Conservation (phyloP, 2,797 vertebrate species). For the Crypturellus tataupa region DNA sequence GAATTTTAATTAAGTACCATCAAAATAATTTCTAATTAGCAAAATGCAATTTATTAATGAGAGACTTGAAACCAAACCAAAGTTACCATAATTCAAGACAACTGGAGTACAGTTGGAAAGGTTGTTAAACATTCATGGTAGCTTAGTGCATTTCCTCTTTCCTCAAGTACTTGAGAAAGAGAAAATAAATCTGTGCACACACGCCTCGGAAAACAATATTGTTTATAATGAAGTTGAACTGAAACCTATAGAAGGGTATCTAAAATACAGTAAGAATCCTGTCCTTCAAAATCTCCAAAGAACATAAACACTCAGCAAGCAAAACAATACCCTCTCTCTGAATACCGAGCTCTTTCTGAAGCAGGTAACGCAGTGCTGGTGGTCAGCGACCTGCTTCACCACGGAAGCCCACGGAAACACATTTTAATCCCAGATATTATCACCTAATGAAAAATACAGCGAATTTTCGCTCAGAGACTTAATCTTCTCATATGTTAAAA, state of each 20-base stretch:
- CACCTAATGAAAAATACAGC: background rate
- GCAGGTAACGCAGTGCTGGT: background rate
- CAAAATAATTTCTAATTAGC: background rate
- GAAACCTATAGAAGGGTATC: background rate
- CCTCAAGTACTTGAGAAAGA: background rate
- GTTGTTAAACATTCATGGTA: background rate
- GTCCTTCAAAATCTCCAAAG: background rate
- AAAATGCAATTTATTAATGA: background rate
- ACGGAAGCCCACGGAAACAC: background rate
- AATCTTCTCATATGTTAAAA: background rate
- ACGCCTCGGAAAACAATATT: background rate
- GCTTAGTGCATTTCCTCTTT: background rate
- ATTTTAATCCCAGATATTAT: background rate
- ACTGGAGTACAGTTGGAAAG: background rate
- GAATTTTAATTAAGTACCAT: background rate
- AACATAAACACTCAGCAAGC: background rate
- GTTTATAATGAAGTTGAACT: background rate
- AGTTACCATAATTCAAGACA: background rate
- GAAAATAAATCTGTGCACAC: background rate
- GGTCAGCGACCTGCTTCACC: background rate
- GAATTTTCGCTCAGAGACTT: background rate
- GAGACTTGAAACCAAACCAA: background rate
- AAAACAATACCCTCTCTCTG: background rate
- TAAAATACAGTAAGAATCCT: background rate
- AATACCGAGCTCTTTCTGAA: background rate